These are phyloP conservation scores for Leptinotarsa peninsularis DNA, from an alignment of 2,888 invertebrate species.

Conservation along the genomic window DNA sequence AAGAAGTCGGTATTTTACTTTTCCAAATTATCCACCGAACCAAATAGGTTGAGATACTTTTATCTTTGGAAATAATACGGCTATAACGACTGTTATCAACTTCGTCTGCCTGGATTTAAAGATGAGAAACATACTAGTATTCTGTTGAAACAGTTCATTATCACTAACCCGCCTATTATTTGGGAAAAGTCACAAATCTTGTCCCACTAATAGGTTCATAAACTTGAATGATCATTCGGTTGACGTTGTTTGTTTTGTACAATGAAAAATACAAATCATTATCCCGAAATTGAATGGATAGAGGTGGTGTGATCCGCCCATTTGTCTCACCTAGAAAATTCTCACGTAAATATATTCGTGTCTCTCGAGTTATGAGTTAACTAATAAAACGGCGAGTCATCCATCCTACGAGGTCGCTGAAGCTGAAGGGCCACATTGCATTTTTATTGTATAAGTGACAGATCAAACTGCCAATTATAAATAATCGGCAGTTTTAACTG, in stretches of 20 bases:
- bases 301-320: constrained; percentile 33
- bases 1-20: too few species aligned
- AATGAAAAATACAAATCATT: constrained; percentile 25
- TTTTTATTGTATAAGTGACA: too few species aligned
- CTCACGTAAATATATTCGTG: constrained; percentile 23
- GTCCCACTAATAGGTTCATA: not conserved
- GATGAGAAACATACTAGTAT: not conserved
- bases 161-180: not conserved
- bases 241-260: constrained; percentile 34
- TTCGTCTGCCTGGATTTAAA: too few species aligned
- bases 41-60: too few species aligned
- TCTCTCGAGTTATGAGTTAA: constrained; percentile 9
- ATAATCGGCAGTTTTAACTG: too few species aligned
- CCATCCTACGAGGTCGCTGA: not conserved
- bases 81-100: too few species aligned
- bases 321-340: constrained; percentile 37
- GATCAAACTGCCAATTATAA: too few species aligned
- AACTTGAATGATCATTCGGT: not conserved
- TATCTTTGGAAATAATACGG: too few species aligned
- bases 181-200: not conserved
- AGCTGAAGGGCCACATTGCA: too few species aligned
- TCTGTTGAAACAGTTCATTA: not conserved
- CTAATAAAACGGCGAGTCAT: not conserved
- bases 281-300: constrained; percentile 21
- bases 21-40: too few species aligned